Evolutionary conservation across 2,888 invertebrate species (phyloP), one percentile per base, ranked within the genome.

Genomic region (Malacosoma neustria): DNA sequence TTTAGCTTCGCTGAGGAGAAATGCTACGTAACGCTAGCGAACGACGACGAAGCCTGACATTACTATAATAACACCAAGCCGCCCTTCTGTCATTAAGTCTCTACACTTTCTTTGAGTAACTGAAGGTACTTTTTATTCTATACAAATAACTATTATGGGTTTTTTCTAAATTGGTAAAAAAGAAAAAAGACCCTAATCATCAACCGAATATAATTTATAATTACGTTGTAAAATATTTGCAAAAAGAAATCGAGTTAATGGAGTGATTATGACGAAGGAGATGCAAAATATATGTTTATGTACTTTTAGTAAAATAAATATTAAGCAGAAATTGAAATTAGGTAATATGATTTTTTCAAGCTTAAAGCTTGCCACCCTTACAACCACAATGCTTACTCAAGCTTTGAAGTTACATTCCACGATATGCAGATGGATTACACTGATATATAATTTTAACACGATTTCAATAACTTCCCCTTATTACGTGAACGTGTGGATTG

Each of bases 81-180:
- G 75, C 77, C 77, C 72, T 74, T 67, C 75, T 81, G 77, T 81
- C 77, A 80, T 84, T 80, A 82, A n/a, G n/a, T n/a, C 66, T 73
- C 57, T 67, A 72, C 72, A 75, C 73, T 75, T 76, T 76, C 72
- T 68, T 72, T 64, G 57, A 61, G 64, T 72, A 67, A 61, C 69
- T 72, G 65, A 71, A 66, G 60, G 63, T 60, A 68, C 71, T 69
- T 61, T 70, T 65, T 65, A 61, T 55, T n/a, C n/a, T n/a, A n/a
- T n/a, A n/a, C n/a, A n/a, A 49, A 59, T 63, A 52, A 5, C 22
- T 22, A 22, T 22, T 3, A 7, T 22, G 9, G 4, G 3, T 9
- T 22, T n/a, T 22, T 5, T 22, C 22, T 22, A 22, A 22, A 22
- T 22, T 22, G 22, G 22, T 22, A 22, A 22, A 22, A 22, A 22